phyloP scores from a whole-genome alignment of 2,797 vertebrate species.

The Lepilemur septentrionalis region DNA sequence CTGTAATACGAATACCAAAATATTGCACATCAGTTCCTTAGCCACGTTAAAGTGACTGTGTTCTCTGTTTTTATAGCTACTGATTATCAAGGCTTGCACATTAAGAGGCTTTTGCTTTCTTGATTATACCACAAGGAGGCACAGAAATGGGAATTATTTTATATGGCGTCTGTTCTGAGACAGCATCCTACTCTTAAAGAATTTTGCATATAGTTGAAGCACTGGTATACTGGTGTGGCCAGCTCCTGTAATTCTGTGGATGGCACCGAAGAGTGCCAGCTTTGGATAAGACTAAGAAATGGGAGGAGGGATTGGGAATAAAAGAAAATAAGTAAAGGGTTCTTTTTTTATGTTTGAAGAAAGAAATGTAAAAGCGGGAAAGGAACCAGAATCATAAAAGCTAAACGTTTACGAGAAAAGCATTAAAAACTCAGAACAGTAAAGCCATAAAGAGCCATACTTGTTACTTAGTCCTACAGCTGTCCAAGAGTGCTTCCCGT shows the following conservation, averaged over 20 bases:
- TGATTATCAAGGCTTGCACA: slow-evolving; percentile 48
- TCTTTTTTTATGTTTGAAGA: not conserved
- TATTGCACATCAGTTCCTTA: slow-evolving; percentile 45
- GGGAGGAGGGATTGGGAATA: not conserved
- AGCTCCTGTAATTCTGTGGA: not conserved
- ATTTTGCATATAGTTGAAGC: not conserved
- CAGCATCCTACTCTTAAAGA: not conserved
- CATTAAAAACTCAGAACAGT: not conserved
- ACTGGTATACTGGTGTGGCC: not conserved
- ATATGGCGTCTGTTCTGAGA: not conserved
- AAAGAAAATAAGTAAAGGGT: not conserved
- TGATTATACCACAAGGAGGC: not conserved
- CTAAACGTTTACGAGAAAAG: not conserved
- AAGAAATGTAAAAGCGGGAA: not conserved
- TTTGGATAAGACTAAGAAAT: not conserved
- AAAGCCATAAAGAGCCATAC: not conserved
- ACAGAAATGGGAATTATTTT: not conserved
- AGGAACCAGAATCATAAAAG: not conserved
- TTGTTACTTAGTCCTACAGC: not conserved
- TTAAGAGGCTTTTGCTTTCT: not conserved
- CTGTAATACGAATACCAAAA: slow-evolving; percentile 26
- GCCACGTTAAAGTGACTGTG: not conserved
- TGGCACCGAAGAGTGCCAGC: not conserved
- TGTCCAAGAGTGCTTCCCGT: not conserved
- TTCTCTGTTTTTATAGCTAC: slow-evolving; percentile 41